Conservation (phyloP, 2,888 invertebrate genomes). For the Acleris laterana region DNA sequence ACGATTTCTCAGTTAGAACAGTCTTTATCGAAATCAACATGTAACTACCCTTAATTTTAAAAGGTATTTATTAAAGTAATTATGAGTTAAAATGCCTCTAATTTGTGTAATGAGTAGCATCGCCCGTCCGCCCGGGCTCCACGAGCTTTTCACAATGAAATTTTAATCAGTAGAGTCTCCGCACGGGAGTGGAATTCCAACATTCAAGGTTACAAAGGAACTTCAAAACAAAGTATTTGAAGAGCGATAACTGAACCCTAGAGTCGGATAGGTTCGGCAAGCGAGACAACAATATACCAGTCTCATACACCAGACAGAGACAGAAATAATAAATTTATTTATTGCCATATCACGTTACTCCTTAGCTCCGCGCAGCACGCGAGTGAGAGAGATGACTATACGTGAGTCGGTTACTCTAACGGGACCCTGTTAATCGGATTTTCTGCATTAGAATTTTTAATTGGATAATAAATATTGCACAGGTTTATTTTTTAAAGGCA, state of each 20-base stretch:
- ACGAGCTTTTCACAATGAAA: constrained; percentile 31
- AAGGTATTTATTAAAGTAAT: neutral
- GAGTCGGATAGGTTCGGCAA: constrained; percentile 56
- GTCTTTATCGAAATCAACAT: too few species aligned
- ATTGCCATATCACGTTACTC: constrained; percentile 77
- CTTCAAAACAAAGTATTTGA: constrained; percentile 76
- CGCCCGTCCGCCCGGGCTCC: constrained; percentile 10
- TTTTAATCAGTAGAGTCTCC: constrained; percentile 39
- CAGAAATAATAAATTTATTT: constrained; percentile 68
- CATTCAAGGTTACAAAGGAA: constrained; percentile 77
- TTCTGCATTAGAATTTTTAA: constrained; percentile 56
- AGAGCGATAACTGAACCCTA: constrained; percentile 72
- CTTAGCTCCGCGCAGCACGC: constrained; percentile 54
- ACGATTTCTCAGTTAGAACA: too few species aligned
- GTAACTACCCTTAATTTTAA: too few species aligned
- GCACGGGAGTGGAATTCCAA: constrained; percentile 60
- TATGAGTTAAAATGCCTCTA: constrained; percentile 9
- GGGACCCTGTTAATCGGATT: constrained; percentile 50
- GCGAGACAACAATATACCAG: constrained; percentile 49
- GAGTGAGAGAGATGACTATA: constrained; percentile 64
- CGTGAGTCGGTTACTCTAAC: constrained; percentile 53
- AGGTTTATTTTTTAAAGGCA: constrained; percentile 41
- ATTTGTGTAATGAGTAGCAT: constrained; percentile 30
- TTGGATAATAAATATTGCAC: constrained; percentile 46
- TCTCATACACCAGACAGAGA: constrained; percentile 49